These are phyloP conservation scores for Sebastes goodei DNA, from an alignment of 2,797 vertebrate genomes.

Conservation along the genomic window DNA sequence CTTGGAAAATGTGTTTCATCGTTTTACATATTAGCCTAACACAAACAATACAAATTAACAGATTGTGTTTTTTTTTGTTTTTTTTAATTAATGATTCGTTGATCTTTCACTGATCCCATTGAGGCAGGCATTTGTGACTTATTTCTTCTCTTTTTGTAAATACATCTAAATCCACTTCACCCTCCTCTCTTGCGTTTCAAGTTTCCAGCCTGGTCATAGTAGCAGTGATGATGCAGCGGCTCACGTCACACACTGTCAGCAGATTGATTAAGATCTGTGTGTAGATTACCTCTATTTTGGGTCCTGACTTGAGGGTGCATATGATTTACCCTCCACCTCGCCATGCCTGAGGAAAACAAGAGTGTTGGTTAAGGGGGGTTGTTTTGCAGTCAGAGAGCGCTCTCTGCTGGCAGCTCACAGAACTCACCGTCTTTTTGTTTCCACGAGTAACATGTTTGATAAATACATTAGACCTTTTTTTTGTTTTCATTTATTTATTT, in stretches of 20 bases:
- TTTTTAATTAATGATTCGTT: neutral
- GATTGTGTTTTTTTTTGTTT: neutral
- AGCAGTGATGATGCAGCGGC: neutral
- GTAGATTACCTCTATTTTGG: neutral
- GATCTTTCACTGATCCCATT: neutral
- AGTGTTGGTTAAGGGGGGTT: rapidly evolving
- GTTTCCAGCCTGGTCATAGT: neutral
- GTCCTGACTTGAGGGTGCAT: neutral
- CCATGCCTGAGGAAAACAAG: neutral
- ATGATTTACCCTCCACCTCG: neutral
- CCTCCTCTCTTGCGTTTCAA: no score
- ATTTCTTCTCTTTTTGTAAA: no score
- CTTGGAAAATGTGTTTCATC: neutral
- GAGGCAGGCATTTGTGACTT: no score
- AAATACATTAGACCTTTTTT: neutral
- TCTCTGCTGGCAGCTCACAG: constrained; percentile 21
- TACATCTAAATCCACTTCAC: no score
- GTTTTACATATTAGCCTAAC: neutral
- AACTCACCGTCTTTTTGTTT: neutral
- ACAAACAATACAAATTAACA: neutral
- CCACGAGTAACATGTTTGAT: neutral
- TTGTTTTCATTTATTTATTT: neutral
- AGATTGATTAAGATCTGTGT: neutral
- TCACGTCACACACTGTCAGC: neutral
- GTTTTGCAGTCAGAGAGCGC: constrained; percentile 1